These are phyloP conservation scores for Speoplatyrhinus poulsoni DNA, from an alignment of 2,113 vertebrate genomes.

Conservation along the genomic window DNA sequence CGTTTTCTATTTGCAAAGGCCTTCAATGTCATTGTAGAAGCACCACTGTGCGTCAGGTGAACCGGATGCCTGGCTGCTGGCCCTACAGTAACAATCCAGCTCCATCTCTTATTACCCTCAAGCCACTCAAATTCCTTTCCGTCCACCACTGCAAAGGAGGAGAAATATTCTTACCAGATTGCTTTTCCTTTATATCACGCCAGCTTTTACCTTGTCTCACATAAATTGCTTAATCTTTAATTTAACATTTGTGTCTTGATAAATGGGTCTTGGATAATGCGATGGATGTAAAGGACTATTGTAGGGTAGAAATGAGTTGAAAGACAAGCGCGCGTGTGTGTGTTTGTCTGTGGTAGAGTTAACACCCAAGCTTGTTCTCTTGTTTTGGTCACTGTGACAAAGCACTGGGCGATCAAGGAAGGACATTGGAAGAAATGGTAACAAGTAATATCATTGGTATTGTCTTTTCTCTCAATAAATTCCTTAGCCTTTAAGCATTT, in stretches of 20 bases:
- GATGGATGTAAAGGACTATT: slow-evolving; percentile 39
- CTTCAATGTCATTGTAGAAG: not conserved
- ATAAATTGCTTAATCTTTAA: slow-evolving; percentile 59
- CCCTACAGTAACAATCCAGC: slow-evolving; percentile 20
- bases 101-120: slow-evolving; percentile 20
- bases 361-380: not conserved
- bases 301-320: slow-evolving; percentile 29
- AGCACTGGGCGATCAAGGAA: too few species aligned
- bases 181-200: slow-evolving; percentile 38
- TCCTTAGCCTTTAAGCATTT: too few species aligned
- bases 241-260: slow-evolving; percentile 59
- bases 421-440: too few species aligned
- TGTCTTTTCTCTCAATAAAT: too few species aligned
- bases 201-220: slow-evolving; percentile 60
- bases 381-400: too few species aligned
- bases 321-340: slow-evolving; percentile 6
- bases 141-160: slow-evolving; percentile 38
- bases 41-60: slow-evolving; percentile 22
- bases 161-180: slow-evolving; percentile 68
- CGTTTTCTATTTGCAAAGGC: not conserved
- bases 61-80: slow-evolving; percentile 39
- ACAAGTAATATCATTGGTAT: too few species aligned
- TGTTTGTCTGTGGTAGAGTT: not conserved
- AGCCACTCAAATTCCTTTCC: slow-evolving; percentile 28
- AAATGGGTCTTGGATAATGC: slow-evolving; percentile 42